Conservation (phyloP, 2,797 vertebrate genomes). For the Pipistrellus nathusii region DNA sequence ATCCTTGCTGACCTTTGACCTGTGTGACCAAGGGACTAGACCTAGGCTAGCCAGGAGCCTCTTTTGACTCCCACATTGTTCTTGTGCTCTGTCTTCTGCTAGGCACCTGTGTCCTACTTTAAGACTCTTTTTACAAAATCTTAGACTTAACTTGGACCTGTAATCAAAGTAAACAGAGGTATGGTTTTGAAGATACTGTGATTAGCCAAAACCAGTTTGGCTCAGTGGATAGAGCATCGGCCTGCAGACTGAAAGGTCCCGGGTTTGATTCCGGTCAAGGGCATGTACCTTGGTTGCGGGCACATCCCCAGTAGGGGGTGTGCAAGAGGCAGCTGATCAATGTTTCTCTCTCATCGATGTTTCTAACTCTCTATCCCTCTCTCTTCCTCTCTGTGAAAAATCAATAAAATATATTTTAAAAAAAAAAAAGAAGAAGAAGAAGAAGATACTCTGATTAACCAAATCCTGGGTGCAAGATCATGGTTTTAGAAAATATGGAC, state of each 20-base stretch:
- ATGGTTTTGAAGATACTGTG: not conserved
- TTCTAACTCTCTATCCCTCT: no score
- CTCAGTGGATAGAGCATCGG: no score
- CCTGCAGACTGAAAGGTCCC: no score
- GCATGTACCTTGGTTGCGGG: no score
- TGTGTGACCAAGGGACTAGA: not conserved
- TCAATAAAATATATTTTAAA: no score
- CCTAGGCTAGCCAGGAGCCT: not conserved
- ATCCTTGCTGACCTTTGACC: not conserved
- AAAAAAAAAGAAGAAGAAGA: no score
- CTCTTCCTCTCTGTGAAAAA: no score
- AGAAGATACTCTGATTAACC: not conserved
- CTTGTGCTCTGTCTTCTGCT: not conserved
- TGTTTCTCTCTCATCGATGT: no score
- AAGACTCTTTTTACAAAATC: not conserved
- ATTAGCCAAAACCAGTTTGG: not conserved
- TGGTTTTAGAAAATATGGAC: conserved; percentile 21
- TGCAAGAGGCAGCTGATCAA: no score
- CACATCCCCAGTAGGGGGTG: no score
- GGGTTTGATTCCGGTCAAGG: no score
- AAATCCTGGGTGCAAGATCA: not conserved
- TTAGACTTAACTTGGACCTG: not conserved
- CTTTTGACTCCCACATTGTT: not conserved
- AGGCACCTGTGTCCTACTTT: not conserved
- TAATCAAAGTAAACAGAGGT: not conserved